Conservation (phyloP, 2,113 vertebrate species). For the Nibea albiflora region DNA sequence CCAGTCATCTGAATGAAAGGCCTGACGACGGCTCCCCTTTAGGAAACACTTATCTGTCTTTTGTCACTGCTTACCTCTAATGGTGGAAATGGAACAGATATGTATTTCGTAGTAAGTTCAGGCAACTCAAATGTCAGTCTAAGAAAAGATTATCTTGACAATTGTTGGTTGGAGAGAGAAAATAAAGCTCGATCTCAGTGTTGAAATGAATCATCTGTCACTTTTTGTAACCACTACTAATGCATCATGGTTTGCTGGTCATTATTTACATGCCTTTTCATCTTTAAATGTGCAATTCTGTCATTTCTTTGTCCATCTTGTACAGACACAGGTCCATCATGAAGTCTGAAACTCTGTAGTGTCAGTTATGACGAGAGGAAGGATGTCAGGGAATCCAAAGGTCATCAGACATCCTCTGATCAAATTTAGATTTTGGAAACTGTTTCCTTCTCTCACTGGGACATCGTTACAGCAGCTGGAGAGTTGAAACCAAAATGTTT, state of each 20-base stretch:
- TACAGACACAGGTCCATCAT: neutral
- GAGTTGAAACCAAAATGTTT: slow-evolving; percentile 52
- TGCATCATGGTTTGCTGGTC: neutral
- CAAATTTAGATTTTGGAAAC: slow-evolving; percentile 14
- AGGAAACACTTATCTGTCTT: neutral
- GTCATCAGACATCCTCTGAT: slow-evolving; percentile 13
- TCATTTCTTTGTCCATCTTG: neutral
- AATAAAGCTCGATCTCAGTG: neutral
- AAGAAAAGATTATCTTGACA: neutral
- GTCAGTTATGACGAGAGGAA: neutral
- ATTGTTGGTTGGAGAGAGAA: neutral
- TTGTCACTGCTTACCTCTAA: neutral
- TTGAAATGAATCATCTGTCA: neutral
- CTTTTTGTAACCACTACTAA: neutral
- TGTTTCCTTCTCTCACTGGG: slow-evolving; percentile 19
- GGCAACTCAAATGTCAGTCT: neutral
- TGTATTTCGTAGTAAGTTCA: neutral
- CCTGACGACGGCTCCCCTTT: slow-evolving; percentile 4
- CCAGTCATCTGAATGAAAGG: neutral
- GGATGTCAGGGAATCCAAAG: slow-evolving; percentile 19
- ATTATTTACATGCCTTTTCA: neutral
- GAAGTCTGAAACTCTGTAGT: neutral
- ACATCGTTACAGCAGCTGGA: slow-evolving; percentile 30
- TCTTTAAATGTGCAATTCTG: neutral
- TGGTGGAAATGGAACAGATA: neutral